Base-by-base conservation (phyloP, 2,888 invertebrate species). In the Calephelis perditalis region DNA sequence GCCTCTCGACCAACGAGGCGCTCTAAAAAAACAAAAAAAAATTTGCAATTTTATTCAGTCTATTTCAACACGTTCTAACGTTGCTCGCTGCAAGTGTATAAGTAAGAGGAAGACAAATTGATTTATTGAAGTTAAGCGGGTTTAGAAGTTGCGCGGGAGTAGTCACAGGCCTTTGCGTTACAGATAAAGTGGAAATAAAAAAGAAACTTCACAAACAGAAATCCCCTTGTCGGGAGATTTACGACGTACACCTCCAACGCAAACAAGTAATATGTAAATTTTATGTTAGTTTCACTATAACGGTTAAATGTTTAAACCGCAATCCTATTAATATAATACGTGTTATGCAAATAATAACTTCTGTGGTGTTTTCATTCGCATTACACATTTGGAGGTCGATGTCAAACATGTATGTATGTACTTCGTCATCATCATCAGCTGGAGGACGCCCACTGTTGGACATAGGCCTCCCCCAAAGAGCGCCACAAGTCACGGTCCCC, bases 81-180 rank as follows among this genome's bases (percentile, higher is more conserved):
- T 74, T 72, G 70, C 71, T 74, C 74, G 71, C 72, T 75, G 77
- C 69, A 68, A 70, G 70, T 68, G 67, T 84, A 83, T 85, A 85
- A 85, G 84, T 83, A 86, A 83, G 83, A 76, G 82, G 84, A 83
- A 86, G 82, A 86, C 86, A 90, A 90, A 89, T 89, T 90, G 89
- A 90, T 89, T 90, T 90, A 90, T 90, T 85, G 84, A 89, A 90
- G 89, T 89, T 89, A 84, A 84, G 84, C 85, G 78, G 81, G 82
- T 75, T 78, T 71, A 72, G 75, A 80, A 83, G 83, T 84, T 87
- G 88, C 84, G 86, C 83, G 79, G 78, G 88, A 88, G 89, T 85
- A 87, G 84, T 84, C 85, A 73, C 81, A 81, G 81, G 81, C 81
- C 82, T 85, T 86, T 81, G 79, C 83, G 76, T 81, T 82, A 82